Conservation (phyloP, 2,888 invertebrate genomes). For the Platycheirus rosarum region DNA sequence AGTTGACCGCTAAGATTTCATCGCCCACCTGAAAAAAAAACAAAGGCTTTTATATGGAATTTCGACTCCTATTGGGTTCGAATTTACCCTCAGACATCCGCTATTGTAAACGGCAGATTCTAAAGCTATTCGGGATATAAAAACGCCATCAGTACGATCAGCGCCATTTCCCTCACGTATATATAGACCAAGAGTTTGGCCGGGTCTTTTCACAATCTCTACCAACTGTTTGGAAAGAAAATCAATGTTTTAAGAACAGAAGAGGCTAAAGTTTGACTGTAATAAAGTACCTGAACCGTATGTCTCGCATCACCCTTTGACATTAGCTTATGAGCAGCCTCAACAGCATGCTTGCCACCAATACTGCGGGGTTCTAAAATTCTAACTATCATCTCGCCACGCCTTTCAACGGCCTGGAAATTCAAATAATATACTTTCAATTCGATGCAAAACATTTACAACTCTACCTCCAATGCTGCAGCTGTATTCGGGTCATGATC, state of each 20-base stretch:
- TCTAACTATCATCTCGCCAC: conserved; percentile 97
- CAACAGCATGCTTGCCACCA: conserved; percentile 93
- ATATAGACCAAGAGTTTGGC: conserved; percentile 98
- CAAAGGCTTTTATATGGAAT: no score
- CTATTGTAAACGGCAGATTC: conserved; percentile 99
- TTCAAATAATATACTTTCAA: neutral
- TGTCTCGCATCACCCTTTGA: conserved; percentile 85
- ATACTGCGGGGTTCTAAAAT: conserved; percentile 94
- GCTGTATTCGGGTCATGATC: conserved; percentile 97
- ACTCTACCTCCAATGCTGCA: conserved; percentile 91
- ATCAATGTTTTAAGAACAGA: neutral
- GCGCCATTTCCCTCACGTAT: conserved; percentile 99
- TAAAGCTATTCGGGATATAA: conserved; percentile 96
- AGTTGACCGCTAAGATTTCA: conserved; percentile 98
- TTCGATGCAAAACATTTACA: neutral
- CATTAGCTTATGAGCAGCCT: conserved; percentile 94
- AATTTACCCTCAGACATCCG: conserved; percentile 92
- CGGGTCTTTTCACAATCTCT: conserved; percentile 99
- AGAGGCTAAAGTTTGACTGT: neutral
- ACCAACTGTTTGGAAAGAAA: conserved; percentile 86
- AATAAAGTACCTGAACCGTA: conserved; percentile 84
- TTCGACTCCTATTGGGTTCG: no score
- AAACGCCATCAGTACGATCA: conserved; percentile 97
- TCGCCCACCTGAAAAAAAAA: conserved; percentile 96
- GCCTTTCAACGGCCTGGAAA: conserved; percentile 91